These are phyloP conservation scores for Allolobophora icterica DNA, from an alignment of 2,888 invertebrate genomes.

Conservation along the genomic window DNA sequence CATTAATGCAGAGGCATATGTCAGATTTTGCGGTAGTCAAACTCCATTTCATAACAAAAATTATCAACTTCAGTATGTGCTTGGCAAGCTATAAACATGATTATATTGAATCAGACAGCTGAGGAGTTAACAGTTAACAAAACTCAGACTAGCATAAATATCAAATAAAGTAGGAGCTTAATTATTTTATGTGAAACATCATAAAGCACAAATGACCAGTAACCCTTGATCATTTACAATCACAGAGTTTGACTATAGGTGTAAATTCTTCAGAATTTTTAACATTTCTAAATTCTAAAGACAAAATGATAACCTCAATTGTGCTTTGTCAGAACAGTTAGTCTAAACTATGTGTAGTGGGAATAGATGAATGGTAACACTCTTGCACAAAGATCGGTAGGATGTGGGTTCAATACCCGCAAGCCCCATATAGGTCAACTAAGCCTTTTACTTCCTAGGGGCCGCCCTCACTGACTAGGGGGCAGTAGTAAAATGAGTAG, in stretches of 20 bases:
- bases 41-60: not conserved
- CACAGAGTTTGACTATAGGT: not conserved
- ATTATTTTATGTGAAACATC: not conserved
- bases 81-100: not conserved
- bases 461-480: too few species aligned
- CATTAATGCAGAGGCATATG: not conserved
- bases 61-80: not conserved
- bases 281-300: not conserved
- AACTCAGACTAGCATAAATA: conserved; percentile 11
- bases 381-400: too few species aligned
- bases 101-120: not conserved
- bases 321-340: not conserved
- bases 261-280: not conserved
- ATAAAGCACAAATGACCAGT: not conserved
- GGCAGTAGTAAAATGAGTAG: too few species aligned
- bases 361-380: too few species aligned
- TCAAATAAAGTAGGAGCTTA: not conserved
- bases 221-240: not conserved
- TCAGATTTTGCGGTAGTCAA: not conserved
- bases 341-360: not conserved
- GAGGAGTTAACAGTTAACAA: not conserved
- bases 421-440: not conserved
- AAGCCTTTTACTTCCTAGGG: too few species aligned
- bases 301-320: not conserved
- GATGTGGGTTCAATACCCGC: too few species aligned